Evolutionary conservation across 2,888 invertebrate species (phyloP).

Genomic region (Heliconius ismenius): DNA sequence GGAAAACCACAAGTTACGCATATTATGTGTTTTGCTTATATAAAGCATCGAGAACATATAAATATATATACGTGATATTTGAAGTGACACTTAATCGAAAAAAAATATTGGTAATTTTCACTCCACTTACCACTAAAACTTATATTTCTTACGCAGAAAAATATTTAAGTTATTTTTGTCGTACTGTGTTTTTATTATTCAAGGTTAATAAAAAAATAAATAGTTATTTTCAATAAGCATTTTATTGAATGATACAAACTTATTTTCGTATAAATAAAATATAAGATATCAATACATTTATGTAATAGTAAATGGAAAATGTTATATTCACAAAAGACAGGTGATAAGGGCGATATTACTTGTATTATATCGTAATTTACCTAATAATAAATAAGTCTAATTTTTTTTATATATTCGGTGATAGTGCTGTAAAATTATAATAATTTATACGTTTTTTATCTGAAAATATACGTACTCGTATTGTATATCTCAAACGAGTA

Average conservation of each 20-base stretch:
- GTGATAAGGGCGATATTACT: conserved; percentile 3
- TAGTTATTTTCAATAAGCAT: too few species aligned
- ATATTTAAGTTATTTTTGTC: neutral
- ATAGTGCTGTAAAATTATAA: too few species aligned
- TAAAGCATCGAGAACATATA: neutral
- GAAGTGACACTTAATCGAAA: neutral
- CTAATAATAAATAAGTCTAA: neutral
- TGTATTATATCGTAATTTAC: neutral
- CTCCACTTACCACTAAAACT: neutral
- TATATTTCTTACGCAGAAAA: neutral
- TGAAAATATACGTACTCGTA: too few species aligned
- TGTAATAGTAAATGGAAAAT: neutral
- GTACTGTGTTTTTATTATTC: neutral
- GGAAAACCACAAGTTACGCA: conserved; percentile 3
- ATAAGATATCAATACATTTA: neutral
- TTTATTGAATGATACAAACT: neutral
- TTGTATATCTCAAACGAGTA: too few species aligned
- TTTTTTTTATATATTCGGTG: too few species aligned
- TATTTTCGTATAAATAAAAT: neutral
- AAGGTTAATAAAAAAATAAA: neutral
- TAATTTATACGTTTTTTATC: too few species aligned
- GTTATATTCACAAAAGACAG: neutral
- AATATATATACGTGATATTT: neutral
- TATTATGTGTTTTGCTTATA: neutral
- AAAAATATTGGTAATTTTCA: neutral